phyloP scores from a whole-genome alignment of 2,113 vertebrate species.

The Ciconia stormi region DNA sequence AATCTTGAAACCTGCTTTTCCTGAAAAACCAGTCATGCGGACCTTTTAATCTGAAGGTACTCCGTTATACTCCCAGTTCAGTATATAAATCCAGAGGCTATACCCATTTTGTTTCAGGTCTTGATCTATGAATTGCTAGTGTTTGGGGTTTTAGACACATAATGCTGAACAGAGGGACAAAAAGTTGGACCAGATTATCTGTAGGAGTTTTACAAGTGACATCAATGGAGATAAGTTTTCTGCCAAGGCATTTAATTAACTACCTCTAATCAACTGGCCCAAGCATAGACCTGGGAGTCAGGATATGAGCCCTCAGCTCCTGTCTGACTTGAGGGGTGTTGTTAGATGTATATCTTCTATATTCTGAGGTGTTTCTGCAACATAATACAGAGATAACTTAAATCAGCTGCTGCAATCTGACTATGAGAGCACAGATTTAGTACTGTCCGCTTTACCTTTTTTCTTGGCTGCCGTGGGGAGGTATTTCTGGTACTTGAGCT shows the following conservation, averaged over 20 bases:
- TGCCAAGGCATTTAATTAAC: not conserved
- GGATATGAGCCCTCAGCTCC: not conserved
- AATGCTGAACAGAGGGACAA: not conserved
- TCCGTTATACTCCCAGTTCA: not conserved
- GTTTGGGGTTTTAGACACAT: not conserved
- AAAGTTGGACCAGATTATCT: not conserved
- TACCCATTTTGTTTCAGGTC: not conserved
- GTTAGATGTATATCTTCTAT: not conserved
- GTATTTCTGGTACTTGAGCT: not conserved
- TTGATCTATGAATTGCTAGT: not conserved
- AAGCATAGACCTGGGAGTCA: not conserved
- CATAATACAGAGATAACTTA: not conserved
- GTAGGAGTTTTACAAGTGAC: not conserved
- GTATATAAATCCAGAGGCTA: not conserved
- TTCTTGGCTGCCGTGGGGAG: not conserved
- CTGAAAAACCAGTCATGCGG: not conserved
- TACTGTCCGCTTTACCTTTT: not conserved
- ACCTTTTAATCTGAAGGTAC: not conserved
- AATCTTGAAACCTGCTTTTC: not conserved
- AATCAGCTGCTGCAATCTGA: not conserved
- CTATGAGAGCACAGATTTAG: not conserved
- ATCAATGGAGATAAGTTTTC: not conserved
- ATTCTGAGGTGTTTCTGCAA: not conserved
- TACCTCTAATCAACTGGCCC: not conserved
- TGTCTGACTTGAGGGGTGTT: not conserved